A percentile compares a stretch with the other conserved stretches of the same genome.
Conservation (phyloP, 2,888 invertebrate genomes). For the Caradrina clavipalpis region DNA sequence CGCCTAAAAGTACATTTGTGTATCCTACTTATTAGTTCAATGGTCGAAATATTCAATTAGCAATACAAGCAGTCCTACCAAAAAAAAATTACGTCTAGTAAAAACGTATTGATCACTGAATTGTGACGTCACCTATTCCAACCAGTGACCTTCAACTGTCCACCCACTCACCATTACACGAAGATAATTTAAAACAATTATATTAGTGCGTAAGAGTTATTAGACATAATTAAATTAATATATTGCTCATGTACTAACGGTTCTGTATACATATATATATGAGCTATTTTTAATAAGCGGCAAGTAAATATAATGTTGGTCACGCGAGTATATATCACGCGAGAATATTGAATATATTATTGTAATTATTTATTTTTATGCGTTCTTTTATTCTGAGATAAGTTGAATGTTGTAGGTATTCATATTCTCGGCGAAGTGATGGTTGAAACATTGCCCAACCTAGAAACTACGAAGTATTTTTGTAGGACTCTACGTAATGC, state of each 20-base stretch:
- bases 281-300: slow-evolving; percentile 58
- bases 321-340: slow-evolving; percentile 59
- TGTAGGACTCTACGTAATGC: no score
- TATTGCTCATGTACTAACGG: slow-evolving; percentile 36
- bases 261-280: slow-evolving; percentile 15
- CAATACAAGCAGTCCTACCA: not conserved
- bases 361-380: slow-evolving; percentile 14
- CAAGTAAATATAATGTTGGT: slow-evolving; percentile 50
- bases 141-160: slow-evolving; percentile 18
- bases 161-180: slow-evolving; percentile 10
- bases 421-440: no score
- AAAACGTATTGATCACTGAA: slow-evolving; percentile 21
- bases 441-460: no score
- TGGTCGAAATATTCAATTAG: no score
- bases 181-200: slow-evolving; percentile 53
- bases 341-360: slow-evolving; percentile 22
- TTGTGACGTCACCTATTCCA: slow-evolving; percentile 24
- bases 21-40: no score
- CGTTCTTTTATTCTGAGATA: not conserved
- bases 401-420: not conserved
- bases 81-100: slow-evolving; percentile 6
- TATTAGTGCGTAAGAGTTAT: slow-evolving; percentile 45
- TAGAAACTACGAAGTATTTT: no score
- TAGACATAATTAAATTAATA: slow-evolving; percentile 56
- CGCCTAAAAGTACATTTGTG: no score